Evolutionary conservation across 2,113 vertebrate species (phyloP).

Genomic region (Macroglossus sobrinus): DNA sequence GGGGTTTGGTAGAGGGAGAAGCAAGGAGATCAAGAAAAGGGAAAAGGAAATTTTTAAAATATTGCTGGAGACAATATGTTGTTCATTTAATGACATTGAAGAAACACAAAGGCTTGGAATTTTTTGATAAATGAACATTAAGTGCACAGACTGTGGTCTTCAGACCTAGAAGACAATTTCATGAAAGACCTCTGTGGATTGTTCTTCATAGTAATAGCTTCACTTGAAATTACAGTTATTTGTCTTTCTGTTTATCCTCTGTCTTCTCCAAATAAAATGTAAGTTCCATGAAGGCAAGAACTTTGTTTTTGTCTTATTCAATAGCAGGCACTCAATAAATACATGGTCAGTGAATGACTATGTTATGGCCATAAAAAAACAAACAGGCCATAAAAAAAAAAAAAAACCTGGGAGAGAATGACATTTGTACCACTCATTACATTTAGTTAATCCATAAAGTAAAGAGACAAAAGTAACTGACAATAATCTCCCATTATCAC

Average conservation of each 20-base stretch:
- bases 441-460: not conserved
- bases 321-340: not conserved
- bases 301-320: not conserved
- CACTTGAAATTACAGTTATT: not conserved
- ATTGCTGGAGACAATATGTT: not conserved
- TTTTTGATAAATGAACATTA: not conserved
- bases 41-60: not conserved
- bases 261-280: not conserved
- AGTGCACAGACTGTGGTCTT: not conserved
- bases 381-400: no score
- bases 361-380: not conserved
- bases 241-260: constrained; percentile 1
- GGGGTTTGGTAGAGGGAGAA: not conserved
- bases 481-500: not conserved
- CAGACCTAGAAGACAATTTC: not conserved
- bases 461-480: not conserved
- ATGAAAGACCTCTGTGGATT: not conserved
- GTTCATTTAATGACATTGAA: not conserved
- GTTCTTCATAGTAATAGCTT: not conserved
- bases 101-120: not conserved
- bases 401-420: not conserved
- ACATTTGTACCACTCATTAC: not conserved
- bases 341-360: not conserved
- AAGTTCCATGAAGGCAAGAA: constrained; percentile 7
- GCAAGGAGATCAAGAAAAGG: not conserved